Evolutionary conservation across 2,797 vertebrate species (phyloP).

Genomic region (Mormyrus hasselquistii): DNA sequence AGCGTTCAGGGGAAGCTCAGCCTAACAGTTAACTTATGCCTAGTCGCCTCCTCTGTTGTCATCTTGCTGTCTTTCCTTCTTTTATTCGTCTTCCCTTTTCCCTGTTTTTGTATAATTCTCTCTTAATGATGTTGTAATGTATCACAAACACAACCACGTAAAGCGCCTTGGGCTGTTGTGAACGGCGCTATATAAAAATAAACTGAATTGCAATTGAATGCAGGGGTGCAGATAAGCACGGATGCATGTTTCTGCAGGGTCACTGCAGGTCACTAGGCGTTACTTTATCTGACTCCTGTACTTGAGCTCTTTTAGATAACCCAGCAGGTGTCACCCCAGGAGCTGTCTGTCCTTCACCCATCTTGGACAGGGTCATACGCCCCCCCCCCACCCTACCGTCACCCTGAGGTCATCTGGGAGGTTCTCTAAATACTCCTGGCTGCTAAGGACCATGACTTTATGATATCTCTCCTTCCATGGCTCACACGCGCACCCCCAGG

Average conservation of each 20-base stretch:
- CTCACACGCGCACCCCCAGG: background rate
- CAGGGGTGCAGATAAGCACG: background rate
- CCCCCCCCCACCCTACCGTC: background rate
- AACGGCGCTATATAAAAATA: background rate
- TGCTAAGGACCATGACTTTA: background rate
- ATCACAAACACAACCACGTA: background rate
- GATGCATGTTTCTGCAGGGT: background rate
- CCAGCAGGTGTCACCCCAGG: conserved; percentile 21
- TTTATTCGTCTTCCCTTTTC: background rate
- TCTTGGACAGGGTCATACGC: background rate
- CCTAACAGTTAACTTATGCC: too few relatives aligned
- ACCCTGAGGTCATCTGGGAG: background rate
- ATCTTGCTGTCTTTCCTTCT: background rate
- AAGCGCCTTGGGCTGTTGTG: background rate
- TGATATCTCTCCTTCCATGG: conserved; percentile 7
- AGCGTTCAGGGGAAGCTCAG: background rate
- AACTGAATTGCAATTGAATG: background rate
- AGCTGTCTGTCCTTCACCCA: conserved; percentile 26
- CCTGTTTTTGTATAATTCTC: background rate
- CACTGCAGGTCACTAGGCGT: background rate
- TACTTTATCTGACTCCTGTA: background rate
- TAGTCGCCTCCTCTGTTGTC: background rate
- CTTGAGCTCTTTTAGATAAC: background rate
- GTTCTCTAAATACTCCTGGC: conserved; percentile 1
- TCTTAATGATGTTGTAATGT: background rate